Base-by-base conservation (phyloP, 2,113 vertebrate species). In the Nothoprocta perdicaria region DNA sequence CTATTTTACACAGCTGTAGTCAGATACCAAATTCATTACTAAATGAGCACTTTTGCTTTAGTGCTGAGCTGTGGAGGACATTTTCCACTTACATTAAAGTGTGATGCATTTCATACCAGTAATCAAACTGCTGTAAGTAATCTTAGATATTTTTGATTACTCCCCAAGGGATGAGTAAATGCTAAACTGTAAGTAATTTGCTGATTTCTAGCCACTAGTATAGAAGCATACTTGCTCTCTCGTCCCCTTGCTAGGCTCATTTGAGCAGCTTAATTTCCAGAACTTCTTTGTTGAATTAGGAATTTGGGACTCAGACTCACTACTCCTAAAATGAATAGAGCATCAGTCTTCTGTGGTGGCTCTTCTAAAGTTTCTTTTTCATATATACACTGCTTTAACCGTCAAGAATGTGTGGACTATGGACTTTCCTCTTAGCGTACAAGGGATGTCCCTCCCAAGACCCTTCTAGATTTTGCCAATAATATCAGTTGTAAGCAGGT, bases 151-250 rank as follows among this genome's bases (percentile, higher is more conserved):
- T 86, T 91, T 45, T 21, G 24, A 85, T 22, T 60, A 40, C 26
- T 93, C 61, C 63, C 81, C 21, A 76, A 40, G 78, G 81, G 41
- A 80, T 15, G 8, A 73, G 41, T 55, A 71, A 67, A 52, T 82
- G 62, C 33, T 74, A 63, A 93, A 73, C 35, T 63, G 62, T 53
- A 90, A 84, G 71, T 81, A 81, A 91, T 84, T 84, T 94, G 60
- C 84, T 78, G 79, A 83, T 83, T 92, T 92, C 76, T 45, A 89
- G 52, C 61, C 68, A 74, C 33, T 68, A 27, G 57, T 77, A 71
- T 0, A 80, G 86, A 69, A 77, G 46, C 8, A 40, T 10, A 9
- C 55, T 92, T 87, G 41, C 61, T 93, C 43, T 63, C 24, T 27
- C 60, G 55, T 82, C 55, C 41, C 65, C 57, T 58, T 67, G 48